Conservation (phyloP, 2,888 invertebrate genomes). For the Harmothoe impar region DNA sequence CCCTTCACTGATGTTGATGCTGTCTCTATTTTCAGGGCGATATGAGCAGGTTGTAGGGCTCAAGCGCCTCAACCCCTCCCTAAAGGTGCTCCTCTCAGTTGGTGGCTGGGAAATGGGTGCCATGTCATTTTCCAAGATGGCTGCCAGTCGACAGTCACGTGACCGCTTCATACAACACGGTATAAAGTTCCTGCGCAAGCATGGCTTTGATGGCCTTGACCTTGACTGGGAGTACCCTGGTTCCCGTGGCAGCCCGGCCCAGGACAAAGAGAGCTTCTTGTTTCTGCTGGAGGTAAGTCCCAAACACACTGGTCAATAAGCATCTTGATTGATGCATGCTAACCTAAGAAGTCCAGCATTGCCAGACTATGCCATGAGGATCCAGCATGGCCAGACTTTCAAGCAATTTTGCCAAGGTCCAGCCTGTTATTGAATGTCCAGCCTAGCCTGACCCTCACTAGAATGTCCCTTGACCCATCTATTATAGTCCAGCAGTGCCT, state of each 20-base stretch:
- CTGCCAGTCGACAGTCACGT: conserved; percentile 68
- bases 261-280: conserved; percentile 75
- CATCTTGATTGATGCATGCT: too few species aligned
- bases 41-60: conserved; percentile 28
- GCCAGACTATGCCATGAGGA: too few species aligned
- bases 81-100: conserved; percentile 78
- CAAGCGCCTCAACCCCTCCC: conserved; percentile 68
- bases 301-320: too few species aligned
- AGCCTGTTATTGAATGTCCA: too few species aligned
- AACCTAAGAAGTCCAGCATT: too few species aligned
- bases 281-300: conserved; percentile 72
- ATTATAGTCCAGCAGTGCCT: too few species aligned
- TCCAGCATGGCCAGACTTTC: too few species aligned
- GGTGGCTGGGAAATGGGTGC: conserved; percentile 80
- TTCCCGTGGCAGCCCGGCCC: conserved; percentile 74
- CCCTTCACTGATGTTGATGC: background rate
- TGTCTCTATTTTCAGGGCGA: conserved; percentile 8
- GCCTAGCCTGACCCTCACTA: too few species aligned
- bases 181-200: conserved; percentile 72
- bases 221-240: conserved; percentile 81
- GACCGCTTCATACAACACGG: conserved; percentile 74
- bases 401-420: too few species aligned
- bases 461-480: too few species aligned
- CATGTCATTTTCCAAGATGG: conserved; percentile 75
- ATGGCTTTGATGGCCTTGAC: conserved; percentile 79